A percentile compares a stretch with the other conserved stretches of the same genome.
Conservation (phyloP, 2,113 vertebrate species). For the Sander vitreus region DNA sequence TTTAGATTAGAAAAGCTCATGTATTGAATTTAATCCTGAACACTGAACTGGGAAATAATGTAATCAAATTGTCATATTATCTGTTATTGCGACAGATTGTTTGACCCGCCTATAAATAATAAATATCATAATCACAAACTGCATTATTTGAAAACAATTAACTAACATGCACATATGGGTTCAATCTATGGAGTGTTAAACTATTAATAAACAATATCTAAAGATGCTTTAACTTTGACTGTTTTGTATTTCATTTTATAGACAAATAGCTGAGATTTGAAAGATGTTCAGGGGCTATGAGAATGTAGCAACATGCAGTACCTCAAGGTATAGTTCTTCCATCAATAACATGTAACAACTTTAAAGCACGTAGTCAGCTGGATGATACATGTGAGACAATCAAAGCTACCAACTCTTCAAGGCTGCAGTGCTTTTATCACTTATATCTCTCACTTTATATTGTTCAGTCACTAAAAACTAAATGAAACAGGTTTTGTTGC, state of each 20-base stretch:
- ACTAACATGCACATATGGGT: neutral
- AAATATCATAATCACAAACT: neutral
- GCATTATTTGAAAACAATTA: neutral
- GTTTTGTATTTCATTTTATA: neutral
- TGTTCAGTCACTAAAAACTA: neutral
- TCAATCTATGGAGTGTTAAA: neutral
- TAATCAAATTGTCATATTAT: neutral
- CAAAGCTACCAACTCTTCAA: neutral
- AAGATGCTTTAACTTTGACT: neutral
- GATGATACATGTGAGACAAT: neutral
- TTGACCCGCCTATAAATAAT: neutral
- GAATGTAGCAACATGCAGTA: neutral
- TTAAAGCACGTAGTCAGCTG: neutral
- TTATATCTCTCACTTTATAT: neutral
- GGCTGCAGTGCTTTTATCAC: neutral
- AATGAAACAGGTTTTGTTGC: neutral
- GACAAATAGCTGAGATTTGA: neutral
- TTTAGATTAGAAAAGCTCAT: constrained; percentile 29
- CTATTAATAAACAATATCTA: neutral
- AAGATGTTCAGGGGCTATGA: neutral
- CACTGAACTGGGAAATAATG: constrained; percentile 3
- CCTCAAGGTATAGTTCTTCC: neutral
- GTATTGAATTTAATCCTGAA: neutral
- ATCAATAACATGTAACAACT: neutral
- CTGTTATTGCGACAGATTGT: neutral